Evolutionary conservation across 2,888 invertebrate species (phyloP).

Genomic region (Orgyia antiqua): DNA sequence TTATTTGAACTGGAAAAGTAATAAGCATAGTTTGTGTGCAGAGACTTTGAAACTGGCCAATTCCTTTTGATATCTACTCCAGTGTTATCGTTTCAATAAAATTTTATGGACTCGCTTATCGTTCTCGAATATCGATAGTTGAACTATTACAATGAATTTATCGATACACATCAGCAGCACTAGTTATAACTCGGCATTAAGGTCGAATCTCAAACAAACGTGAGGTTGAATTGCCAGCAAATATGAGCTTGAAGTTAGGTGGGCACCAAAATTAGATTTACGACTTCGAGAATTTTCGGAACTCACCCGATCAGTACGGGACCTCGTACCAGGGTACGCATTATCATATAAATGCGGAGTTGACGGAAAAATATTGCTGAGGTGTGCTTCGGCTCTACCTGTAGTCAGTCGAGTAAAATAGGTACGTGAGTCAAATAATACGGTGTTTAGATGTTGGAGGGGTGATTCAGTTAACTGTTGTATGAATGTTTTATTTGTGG

Average conservation of each 20-base stretch:
- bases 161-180: conserved; percentile 28
- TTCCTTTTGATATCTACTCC: conserved; percentile 20
- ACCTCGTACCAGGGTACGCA: conserved; percentile 43
- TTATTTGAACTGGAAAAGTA: neutral
- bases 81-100: conserved; percentile 22
- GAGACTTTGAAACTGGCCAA: conserved; percentile 22
- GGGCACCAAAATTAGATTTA: conserved; percentile 70
- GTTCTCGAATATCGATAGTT: conserved; percentile 20
- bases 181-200: conserved; percentile 39
- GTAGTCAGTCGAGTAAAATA: conserved; percentile 31
- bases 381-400: conserved; percentile 40
- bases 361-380: conserved; percentile 70
- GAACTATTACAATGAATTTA: conserved; percentile 21
- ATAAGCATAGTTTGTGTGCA: conserved; percentile 16
- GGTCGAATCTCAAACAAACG: conserved; percentile 44
- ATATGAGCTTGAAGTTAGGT: conserved; percentile 47
- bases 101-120: conserved; percentile 23
- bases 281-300: conserved; percentile 68
- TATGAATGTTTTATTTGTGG: conserved; percentile 42
- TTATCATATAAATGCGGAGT: conserved; percentile 62
- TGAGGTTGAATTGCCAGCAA: conserved; percentile 39
- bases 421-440: conserved; percentile 32
- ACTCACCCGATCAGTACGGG: conserved; percentile 67
- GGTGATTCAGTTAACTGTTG: conserved; percentile 33
- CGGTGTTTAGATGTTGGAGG: conserved; percentile 22